Base-by-base conservation (phyloP, 2,797 vertebrate genomes). In the Pampus argenteus region DNA sequence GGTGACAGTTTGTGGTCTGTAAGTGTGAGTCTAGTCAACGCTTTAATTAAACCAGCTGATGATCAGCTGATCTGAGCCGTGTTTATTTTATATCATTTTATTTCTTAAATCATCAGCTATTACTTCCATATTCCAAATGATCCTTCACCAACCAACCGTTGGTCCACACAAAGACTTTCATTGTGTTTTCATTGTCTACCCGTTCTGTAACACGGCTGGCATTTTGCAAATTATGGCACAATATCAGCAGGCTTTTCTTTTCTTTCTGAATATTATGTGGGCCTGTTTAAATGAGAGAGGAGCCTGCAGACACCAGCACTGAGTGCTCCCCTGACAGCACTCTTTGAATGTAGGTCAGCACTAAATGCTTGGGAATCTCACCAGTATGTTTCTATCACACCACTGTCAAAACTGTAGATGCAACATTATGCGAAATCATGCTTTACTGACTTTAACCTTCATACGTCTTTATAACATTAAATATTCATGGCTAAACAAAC, bases 321-420 rank as follows among this genome's bases (percentile, higher is more conserved):
- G n/a, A 17, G 31, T 5, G 42, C 61, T 49, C 38, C 36, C 55
- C 76, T 48, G 58, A 68, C 44, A 57, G 36, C 40, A 36, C 7
- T 3, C 61, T 63, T 10, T 20, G 5, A 76, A 79, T 74, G 69
- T 76, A 66, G 81, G 81, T 76, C 76, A 74, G 52, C 34, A 3
- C 56, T 79, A 70, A 76, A 79, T 2, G 57, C 66, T 66, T n/a
- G 23, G 25, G 38, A 70, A 57, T 49, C 42, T 48, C 61, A 60
- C n/a, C 67, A 36, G 31, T 10, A 15, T 44, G 58, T 40, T 60
- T 44, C 57, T 25, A 48, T 64, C 59, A 26, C 9, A 55, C 34
- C 25, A 5, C n/a, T 22, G n/a, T 38, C 18, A n/a, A n/a, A 56
- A 62, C 55, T 9, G 62, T 22, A 22, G 40, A 15, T 26, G 8